phyloP scores from a whole-genome alignment of 2,888 invertebrate species.

The Dynastes maya region DNA sequence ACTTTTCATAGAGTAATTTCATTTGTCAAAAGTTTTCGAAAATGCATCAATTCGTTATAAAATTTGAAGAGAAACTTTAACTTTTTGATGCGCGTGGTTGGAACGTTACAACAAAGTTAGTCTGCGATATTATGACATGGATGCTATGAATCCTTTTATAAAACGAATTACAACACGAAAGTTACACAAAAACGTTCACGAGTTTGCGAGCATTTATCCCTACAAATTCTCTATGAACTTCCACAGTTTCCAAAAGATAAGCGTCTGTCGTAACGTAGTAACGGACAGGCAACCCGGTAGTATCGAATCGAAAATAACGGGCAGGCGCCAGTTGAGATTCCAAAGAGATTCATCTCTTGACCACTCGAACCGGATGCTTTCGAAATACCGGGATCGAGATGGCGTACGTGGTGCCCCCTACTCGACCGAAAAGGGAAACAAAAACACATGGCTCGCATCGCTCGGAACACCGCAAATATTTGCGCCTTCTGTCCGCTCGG shows the following conservation, averaged over 20 bases:
- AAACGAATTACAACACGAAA: too few relatives aligned
- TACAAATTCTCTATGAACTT: not conserved
- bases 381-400: not conserved
- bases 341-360: slow-evolving; percentile 46
- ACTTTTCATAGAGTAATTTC: too few relatives aligned
- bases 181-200: too few relatives aligned
- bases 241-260: not conserved
- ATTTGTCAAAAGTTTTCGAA: too few relatives aligned
- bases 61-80: too few relatives aligned
- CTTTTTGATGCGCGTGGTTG: too few relatives aligned
- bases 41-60: too few relatives aligned
- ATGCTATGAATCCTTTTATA: too few relatives aligned
- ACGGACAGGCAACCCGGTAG: too few relatives aligned
- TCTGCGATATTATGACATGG: too few relatives aligned
- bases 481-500: slow-evolving; percentile 29
- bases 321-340: slow-evolving; percentile 46
- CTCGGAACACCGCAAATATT: slow-evolving; percentile 45
- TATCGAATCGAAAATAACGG: slow-evolving; percentile 16
- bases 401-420: slow-evolving; percentile 1
- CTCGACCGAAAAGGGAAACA: slow-evolving; percentile 35
- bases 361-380: slow-evolving; percentile 42
- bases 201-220: too few relatives aligned
- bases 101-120: too few relatives aligned
- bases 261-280: not conserved
- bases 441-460: slow-evolving; percentile 33